These are phyloP conservation scores for Pharmacophagus antenor DNA, from an alignment of 2,888 invertebrate genomes.

Conservation along the genomic window DNA sequence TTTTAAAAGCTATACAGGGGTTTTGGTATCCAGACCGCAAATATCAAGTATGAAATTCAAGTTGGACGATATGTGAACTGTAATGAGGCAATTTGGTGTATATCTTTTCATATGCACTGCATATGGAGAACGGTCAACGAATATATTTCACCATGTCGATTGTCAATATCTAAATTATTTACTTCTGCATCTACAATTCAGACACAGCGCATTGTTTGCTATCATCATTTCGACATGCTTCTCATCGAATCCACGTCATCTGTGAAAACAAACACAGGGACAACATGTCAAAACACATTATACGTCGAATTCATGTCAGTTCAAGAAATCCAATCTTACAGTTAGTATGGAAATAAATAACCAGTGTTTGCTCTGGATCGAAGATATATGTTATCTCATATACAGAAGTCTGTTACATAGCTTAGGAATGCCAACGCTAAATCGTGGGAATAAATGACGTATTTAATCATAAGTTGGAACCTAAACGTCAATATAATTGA, in stretches of 20 bases:
- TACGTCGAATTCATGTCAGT: not conserved
- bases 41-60: no score
- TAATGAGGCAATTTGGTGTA: slow-evolving; percentile 38
- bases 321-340: not conserved
- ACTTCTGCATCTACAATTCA: slow-evolving; percentile 30
- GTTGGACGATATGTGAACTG: slow-evolving; percentile 39
- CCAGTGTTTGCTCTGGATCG: not conserved
- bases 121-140: slow-evolving; percentile 35
- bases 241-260: not conserved
- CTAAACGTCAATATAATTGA: not conserved
- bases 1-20: no score
- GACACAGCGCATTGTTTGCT: slow-evolving; percentile 24
- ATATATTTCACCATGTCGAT: slow-evolving; percentile 35
- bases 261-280: not conserved
- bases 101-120: slow-evolving; percentile 33
- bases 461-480: not conserved
- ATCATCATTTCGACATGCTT: slow-evolving; percentile 29
- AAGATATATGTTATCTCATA: not conserved
- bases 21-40: no score
- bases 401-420: not conserved
- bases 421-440: not conserved
- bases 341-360: slow-evolving; percentile 3
- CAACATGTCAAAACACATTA: not conserved
- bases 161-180: slow-evolving; percentile 32
- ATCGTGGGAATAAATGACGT: not conserved